phyloP scores from a whole-genome alignment of 2,797 vertebrate genomes.

The Coranthus polyacanthus region DNA sequence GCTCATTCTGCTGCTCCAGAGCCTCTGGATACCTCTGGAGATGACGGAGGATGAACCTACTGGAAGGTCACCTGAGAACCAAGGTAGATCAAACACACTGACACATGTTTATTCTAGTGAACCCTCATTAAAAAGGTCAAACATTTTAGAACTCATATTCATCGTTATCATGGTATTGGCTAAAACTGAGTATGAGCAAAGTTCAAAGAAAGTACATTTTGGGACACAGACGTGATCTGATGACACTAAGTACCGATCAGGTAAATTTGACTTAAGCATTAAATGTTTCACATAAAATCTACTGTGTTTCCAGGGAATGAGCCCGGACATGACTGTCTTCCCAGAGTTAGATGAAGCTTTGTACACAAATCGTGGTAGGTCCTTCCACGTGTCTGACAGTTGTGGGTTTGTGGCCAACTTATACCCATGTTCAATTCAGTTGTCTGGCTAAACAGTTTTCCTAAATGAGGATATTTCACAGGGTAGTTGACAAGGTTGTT shows the following conservation, averaged over 20 bases:
- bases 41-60: conserved; percentile 51
- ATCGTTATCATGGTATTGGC: neutral
- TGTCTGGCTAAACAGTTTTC: conserved; percentile 55
- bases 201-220: neutral
- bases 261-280: neutral
- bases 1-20: conserved; percentile 79
- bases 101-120: neutral
- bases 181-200: conserved; percentile 6
- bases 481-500: conserved; percentile 46
- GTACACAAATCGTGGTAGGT: conserved; percentile 67
- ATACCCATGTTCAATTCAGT: conserved; percentile 31
- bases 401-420: conserved; percentile 60
- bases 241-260: neutral
- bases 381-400: conserved; percentile 39
- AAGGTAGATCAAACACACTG: conserved; percentile 52
- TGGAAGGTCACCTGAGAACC: conserved; percentile 70
- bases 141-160: neutral
- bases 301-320: conserved; percentile 2
- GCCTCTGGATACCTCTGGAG: conserved; percentile 76
- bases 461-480: conserved; percentile 33
- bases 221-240: neutral
- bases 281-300: conserved; percentile 8
- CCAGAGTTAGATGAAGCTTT: conserved; percentile 50
- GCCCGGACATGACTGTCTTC: conserved; percentile 21
- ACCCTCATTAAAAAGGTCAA: neutral